Evolutionary conservation across 2,797 vertebrate genomes (phyloP), one percentile per base, ranked within the genome.

Genomic region (Vireo griseus): DNA sequence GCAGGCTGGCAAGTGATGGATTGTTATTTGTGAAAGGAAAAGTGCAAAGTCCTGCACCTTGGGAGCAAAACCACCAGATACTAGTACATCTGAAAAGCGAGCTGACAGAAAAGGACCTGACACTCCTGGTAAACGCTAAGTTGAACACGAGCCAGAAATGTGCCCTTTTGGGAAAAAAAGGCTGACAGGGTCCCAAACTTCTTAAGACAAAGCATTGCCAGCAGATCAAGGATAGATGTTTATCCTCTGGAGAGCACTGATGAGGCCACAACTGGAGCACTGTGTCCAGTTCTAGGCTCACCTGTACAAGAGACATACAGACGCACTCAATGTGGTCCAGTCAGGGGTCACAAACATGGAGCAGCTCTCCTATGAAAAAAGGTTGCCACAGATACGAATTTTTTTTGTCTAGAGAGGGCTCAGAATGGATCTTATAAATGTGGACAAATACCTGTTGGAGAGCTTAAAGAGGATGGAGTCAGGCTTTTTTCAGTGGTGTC

Each of bases 101-200:
- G 20, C 4, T 50, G 24, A 33, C n/a, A 69, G n/a, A 51, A 63
- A 39, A 62, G 8, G 4, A 69, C 37, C 20, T 45, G n/a, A 76
- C 24, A 14, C 5, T 33, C 4, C 22, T 13, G 14, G 18, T 28
- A 35, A 61, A 61, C 1, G 0, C 2, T 16, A 24, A n/a, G 9
- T 42, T 31, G 6, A 48, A 28, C 19, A 20, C 10, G 42, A 75
- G 13, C 31, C 31, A 68, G 55, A 55, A 68, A 48, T 2, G 2
- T 24, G 13, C 6, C 7, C 31, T 59, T 51, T 16, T 1, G 2
- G 16, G 2, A 33, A 44, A 48, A 68, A 48, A 40, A 15, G 6
- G 3, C 7, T 26, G 20, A 11, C 1, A 0, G 5, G 20, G 29
- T 39, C 3, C 5, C 28, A 33, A 45, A 11, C 8, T 72, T 28